Conservation (phyloP, 2,888 invertebrate genomes). For the Iselma pallidipennis region DNA sequence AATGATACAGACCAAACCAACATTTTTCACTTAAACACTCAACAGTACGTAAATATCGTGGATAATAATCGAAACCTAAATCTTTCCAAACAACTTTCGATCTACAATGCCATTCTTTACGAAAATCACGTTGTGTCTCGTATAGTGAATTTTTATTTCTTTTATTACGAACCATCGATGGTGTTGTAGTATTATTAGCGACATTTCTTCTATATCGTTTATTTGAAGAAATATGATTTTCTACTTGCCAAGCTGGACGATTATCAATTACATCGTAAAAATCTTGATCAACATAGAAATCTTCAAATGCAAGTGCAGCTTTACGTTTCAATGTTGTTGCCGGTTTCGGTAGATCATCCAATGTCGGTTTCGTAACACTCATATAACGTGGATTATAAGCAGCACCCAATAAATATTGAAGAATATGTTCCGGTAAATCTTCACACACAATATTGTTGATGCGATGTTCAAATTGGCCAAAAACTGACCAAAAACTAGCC, state of each 20-base stretch:
- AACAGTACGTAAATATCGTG: slow-evolving; percentile 58
- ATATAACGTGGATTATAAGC: slow-evolving; percentile 6
- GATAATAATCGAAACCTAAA: slow-evolving; percentile 60
- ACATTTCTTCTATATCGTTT: too few relatives aligned
- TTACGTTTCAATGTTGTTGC: not conserved
- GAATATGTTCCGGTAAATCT: not conserved
- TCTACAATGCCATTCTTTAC: slow-evolving; percentile 58
- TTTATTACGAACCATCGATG: not conserved
- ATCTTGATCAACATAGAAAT: not conserved
- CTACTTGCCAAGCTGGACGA: not conserved
- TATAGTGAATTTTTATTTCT: not conserved
- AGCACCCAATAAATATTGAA: not conserved
- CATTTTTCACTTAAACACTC: slow-evolving; percentile 58
- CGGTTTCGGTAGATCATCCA: not conserved
- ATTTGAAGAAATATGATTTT: not conserved
- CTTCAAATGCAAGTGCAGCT: not conserved
- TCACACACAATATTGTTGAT: not conserved
- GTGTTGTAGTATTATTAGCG: too few relatives aligned
- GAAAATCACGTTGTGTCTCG: not conserved
- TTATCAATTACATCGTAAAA: not conserved
- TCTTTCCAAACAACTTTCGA: slow-evolving; percentile 58
- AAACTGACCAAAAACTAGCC: not conserved
- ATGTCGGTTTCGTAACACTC: not conserved
- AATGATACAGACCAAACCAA: slow-evolving; percentile 60
- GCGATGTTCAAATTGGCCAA: not conserved